phyloP scores from a whole-genome alignment of 2,113 vertebrate genomes.

The Atherinomorus stipes region DNA sequence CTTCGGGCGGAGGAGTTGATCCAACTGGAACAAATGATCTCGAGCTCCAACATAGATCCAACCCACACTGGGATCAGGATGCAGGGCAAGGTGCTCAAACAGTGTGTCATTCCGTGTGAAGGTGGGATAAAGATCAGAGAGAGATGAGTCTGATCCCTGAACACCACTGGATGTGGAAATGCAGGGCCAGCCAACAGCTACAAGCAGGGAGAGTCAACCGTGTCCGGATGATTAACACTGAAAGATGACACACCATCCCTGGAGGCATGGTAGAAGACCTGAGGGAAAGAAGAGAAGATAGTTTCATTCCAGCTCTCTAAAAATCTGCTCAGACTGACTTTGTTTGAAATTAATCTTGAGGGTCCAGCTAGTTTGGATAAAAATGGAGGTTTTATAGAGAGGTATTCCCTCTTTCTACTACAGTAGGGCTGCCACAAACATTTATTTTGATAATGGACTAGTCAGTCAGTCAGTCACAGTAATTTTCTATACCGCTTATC shows the following conservation, averaged over 20 bases:
- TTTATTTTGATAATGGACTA: too few species aligned
- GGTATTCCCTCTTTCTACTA: too few species aligned
- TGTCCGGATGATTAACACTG: slow-evolving; percentile 43
- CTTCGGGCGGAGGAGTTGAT: slow-evolving; percentile 88
- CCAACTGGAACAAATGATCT: slow-evolving; percentile 93
- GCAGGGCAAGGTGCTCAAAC: slow-evolving; percentile 93
- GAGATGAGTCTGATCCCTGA: slow-evolving; percentile 52
- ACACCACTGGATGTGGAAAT: slow-evolving; percentile 63
- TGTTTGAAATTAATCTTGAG: too few species aligned
- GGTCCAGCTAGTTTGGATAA: too few species aligned
- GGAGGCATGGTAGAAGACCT: slow-evolving; percentile 93
- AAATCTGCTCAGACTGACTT: too few species aligned
- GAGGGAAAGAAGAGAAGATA: slow-evolving; percentile 25
- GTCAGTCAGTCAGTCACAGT: too few species aligned
- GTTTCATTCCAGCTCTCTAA: too few species aligned
- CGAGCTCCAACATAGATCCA: slow-evolving; percentile 92
- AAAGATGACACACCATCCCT: slow-evolving; percentile 84
- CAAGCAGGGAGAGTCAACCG: slow-evolving; percentile 62
- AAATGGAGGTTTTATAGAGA: too few species aligned
- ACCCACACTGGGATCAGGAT: slow-evolving; percentile 86
- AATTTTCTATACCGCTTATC: too few species aligned
- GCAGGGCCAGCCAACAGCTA: slow-evolving; percentile 78
- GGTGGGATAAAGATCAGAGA: slow-evolving; percentile 66
- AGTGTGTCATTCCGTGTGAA: slow-evolving; percentile 86
- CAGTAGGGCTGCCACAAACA: too few species aligned